Percentiles rank a stretch among this genome's conserved stretches.
phyloP scores from a whole-genome alignment of 2,797 vertebrate species.

The Vultur gryphus region DNA sequence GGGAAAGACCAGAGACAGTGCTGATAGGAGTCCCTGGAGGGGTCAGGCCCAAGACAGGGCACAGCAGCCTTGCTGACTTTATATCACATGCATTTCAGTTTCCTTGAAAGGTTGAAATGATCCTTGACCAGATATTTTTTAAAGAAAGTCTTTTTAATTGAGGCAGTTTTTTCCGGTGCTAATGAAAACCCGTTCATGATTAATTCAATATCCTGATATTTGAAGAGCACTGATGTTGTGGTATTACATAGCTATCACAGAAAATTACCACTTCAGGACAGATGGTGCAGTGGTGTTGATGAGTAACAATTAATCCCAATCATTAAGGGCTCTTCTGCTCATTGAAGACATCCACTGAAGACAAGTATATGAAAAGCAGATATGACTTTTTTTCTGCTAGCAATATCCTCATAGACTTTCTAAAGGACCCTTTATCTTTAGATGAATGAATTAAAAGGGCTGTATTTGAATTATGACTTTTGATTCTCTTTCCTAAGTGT shows the following conservation, averaged over 20 bases:
- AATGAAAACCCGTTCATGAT: slow-evolving; percentile 43
- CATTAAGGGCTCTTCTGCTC: slow-evolving; percentile 56
- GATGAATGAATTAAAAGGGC: slow-evolving; percentile 21
- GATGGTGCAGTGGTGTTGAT: slow-evolving; percentile 53
- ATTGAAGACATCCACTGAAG: slow-evolving; percentile 15
- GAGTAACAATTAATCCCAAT: slow-evolving; percentile 64
- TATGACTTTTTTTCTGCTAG: slow-evolving; percentile 21
- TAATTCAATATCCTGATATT: slow-evolving; percentile 55
- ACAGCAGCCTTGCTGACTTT: background rate
- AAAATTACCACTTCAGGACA: slow-evolving; percentile 55
- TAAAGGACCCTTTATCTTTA: slow-evolving; percentile 13
- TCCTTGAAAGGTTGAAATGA: background rate
- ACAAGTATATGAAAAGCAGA: slow-evolving; percentile 51
- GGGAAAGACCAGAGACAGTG: background rate
- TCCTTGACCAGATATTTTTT: background rate
- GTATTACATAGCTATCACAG: slow-evolving; percentile 25
- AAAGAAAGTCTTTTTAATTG: background rate
- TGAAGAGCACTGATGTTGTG: slow-evolving; percentile 3
- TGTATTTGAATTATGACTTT: slow-evolving; percentile 54
- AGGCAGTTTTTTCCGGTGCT: background rate
- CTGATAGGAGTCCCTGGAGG: background rate
- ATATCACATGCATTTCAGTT: background rate
- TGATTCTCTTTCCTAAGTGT: slow-evolving; percentile 25
- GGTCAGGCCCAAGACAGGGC: background rate
- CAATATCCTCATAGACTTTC: slow-evolving; percentile 32